Evolutionary conservation across 2,113 vertebrate species (phyloP), one percentile per base, ranked within the genome.

Genomic region (Lethenteron reissneri): DNA sequence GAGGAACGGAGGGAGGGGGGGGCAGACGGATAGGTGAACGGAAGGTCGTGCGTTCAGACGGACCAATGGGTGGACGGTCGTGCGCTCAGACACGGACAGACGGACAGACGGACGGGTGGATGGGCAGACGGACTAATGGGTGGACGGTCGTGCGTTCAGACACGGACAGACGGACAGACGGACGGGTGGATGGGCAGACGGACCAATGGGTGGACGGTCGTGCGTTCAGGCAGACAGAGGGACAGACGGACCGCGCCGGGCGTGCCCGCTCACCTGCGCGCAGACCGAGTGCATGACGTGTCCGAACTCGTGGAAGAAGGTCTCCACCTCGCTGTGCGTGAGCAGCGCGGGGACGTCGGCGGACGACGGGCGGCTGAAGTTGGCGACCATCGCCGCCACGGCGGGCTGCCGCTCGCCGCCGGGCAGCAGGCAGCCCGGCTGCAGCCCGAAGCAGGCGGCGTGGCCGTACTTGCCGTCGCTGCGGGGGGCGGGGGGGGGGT

Each of bases 231-330:
- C 21, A 4, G 25, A 25, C 25, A 3, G 41, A 41, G 5, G 41
- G 41, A 41, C 41, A 41, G 41, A 41, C 41, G 41, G 3, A 25
- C 25, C 1, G 25, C 25, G 41, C 6, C 41, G 41, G 41, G 6
- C 6, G 41, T 5, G 62, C 21, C 64, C 72, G 41, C 77, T 69
- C 75, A 95, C 94, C 90, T 90, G 81, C 0, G 94, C 90, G 71
- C 94, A 99, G 1, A 99, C 85, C 78, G 97, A 92, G 79, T 99
- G 94, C 94, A 99, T 99, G 75, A 99, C 94, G 0, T 99, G 94
- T 4, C 94, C 94, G 0, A 99, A 99, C 73, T 99, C 94, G 0
- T 99, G 94, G 82, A 99, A 99, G 71, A 95, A 99, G 0, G 94
- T 97, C 81, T 99, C 94, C 79, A 99, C 94, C 77, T 99, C 94